Evolutionary conservation across 2,888 invertebrate genomes (phyloP), one percentile per base, ranked within the genome.

Genomic region (Eristalis tenax): DNA sequence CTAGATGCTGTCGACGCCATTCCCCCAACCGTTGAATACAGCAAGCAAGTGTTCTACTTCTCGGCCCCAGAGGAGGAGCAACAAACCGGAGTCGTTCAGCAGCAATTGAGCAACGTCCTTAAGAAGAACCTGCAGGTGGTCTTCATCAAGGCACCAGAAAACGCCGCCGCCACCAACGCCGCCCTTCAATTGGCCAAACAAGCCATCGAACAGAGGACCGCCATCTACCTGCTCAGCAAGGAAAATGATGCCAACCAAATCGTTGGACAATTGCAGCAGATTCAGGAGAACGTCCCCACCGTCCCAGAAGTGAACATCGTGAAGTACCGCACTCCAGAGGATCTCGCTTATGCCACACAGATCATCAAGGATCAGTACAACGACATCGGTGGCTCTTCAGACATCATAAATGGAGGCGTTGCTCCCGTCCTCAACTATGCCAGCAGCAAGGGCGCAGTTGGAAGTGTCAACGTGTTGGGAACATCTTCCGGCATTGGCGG

Each of bases 261-360:
- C 84, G 90, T 91, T 73, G 89, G 91, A 28, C 90, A 91, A 83
- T 89, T 92, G 65, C 89, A 91, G 40, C 90, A 90, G 22, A 88
- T 90, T 22, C 90, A 91, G 80, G 89, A 89, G n/a, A 89, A 78
- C 59, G 88, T 89, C 0, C 88, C 66, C 83, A 90, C 87, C 65
- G 91, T 89, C 87, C 91, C 92, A 15, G 92, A 92, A 85, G 91
- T 92, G 26, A 91, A 91, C 83, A 91, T 92, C 61, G 90, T 92
- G 68, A 92, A 92, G 75, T 92, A 92, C 86, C 91, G 91, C 69
- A 92, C 91, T 1, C 90, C 91, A 11, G 89, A 91, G 88, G 92
- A 92, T 89, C 91, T 91, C 10, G 89, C 88, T n/a, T 90, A 91
- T 57, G 92, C 92, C 23, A 91, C 91, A 74, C 89, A 90, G 23